A percentile compares a stretch with the other conserved stretches of the same genome.
These are phyloP conservation scores for Cryptus armator DNA, from an alignment of 2,888 invertebrate genomes.

Conservation along the genomic window DNA sequence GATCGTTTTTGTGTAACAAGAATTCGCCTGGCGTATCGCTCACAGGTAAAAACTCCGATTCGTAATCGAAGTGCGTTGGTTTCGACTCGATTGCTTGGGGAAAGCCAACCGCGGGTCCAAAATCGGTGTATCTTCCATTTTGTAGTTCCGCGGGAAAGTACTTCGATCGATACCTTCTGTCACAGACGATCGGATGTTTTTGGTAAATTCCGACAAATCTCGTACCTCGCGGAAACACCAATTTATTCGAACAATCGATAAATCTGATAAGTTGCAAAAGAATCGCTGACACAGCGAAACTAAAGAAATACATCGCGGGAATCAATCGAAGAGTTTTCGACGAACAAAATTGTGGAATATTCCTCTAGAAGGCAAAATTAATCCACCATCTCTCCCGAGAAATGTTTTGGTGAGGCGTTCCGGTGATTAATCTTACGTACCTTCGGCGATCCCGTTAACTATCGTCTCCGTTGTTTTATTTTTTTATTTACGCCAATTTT, in stretches of 20 bases:
- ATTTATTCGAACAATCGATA: not conserved
- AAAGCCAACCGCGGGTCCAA: not conserved
- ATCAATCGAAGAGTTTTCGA: not conserved
- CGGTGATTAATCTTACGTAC: not conserved
- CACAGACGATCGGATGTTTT: conserved; percentile 20
- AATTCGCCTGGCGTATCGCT: not conserved
- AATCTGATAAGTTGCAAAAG: not conserved
- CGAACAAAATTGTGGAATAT: not conserved
- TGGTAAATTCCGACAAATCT: not conserved
- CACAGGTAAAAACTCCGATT: not conserved
- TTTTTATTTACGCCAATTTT: conserved; percentile 29
- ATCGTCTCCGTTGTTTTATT: conserved; percentile 10
- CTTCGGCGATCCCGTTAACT: conserved; percentile 1
- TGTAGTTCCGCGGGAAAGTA: not conserved
- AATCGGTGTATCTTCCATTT: not conserved
- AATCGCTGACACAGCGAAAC: not conserved
- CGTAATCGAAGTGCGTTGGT: not conserved
- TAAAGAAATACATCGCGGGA: not conserved
- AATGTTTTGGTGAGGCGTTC: conserved; percentile 10
- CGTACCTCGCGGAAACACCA: not conserved
- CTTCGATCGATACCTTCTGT: not conserved
- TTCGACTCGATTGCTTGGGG: not conserved
- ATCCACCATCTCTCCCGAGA: not conserved
- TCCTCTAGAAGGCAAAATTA: not conserved
- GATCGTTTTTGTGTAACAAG: not conserved